Conservation (phyloP, 2,888 invertebrate species). For the Tenthredo livida region DNA sequence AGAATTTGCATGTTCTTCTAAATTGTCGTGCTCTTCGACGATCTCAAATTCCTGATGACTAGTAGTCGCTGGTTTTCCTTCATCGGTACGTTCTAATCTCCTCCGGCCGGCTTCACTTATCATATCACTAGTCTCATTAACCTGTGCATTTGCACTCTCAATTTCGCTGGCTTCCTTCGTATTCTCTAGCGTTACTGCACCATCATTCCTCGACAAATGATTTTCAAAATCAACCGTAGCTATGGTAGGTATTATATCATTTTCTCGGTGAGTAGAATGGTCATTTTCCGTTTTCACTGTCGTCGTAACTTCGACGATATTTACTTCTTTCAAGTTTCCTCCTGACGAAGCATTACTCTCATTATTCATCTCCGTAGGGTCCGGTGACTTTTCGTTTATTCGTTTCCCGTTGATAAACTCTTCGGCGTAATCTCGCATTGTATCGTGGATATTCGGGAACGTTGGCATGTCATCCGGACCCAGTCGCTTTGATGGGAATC, state of each 20-base stretch:
- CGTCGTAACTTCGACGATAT: neutral
- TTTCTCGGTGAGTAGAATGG: neutral
- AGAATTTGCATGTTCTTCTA: conserved; percentile 49
- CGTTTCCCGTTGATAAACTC: neutral
- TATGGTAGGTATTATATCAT: conserved; percentile 7
- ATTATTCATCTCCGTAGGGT: neutral
- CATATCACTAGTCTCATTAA: neutral
- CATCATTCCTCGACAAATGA: neutral
- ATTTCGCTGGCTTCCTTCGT: neutral
- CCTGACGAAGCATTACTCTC: neutral
- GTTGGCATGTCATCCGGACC: neutral
- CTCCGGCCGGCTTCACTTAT: neutral
- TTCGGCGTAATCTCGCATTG: neutral
- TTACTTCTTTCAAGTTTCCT: neutral
- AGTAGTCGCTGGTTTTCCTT: neutral
- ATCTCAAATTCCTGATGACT: conserved; percentile 55
- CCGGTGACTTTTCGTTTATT: neutral
- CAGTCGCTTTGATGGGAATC: neutral
- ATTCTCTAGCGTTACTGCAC: neutral
- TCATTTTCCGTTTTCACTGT: neutral
- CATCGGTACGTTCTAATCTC: neutral
- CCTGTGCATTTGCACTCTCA: neutral
- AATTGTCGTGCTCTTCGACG: conserved; percentile 53
- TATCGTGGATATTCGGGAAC: neutral
- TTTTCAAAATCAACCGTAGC: conserved; percentile 31